phyloP scores from a whole-genome alignment of 35 echinoderm and acorn worm species.

The Amphiura filiformis region DNA sequence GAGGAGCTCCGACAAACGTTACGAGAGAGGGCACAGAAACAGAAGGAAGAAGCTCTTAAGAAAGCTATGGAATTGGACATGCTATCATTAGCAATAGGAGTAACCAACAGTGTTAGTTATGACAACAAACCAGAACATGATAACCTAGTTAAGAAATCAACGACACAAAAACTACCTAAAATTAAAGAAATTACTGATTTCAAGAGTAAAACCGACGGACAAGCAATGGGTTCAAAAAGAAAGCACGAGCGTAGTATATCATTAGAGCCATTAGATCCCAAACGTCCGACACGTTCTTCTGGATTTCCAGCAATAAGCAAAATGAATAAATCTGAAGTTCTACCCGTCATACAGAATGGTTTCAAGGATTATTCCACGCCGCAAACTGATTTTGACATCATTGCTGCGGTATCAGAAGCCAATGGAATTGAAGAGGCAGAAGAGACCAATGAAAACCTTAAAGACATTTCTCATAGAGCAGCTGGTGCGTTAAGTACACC shows the following conservation, averaged over 20 bases:
- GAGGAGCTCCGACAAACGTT: constrained; percentile 41
- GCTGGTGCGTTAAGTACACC: no score
- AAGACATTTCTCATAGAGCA: no score
- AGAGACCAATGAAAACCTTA: no score
- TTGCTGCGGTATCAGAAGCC: not conserved
- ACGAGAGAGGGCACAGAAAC: constrained; percentile 49
- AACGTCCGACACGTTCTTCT: not conserved
- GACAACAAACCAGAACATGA: not conserved
- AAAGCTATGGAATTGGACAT: constrained; percentile 30
- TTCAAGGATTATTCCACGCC: not conserved
- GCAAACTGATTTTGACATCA: not conserved
- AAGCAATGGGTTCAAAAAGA: not conserved
- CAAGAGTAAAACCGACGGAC: not conserved
- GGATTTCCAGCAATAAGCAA: not conserved
- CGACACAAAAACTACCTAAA: not conserved
- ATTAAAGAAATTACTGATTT: not conserved
- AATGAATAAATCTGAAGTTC: not conserved
- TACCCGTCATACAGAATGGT: not conserved
- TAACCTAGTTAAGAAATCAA: not conserved
- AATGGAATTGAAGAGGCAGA: not conserved
- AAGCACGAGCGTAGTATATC: not conserved
- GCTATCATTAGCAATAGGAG: constrained; percentile 21
- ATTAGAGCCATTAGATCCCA: not conserved
- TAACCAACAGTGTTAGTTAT: no score
- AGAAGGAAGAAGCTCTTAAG: constrained; percentile 38